Base-by-base conservation (phyloP, 2,113 vertebrate genomes). In the Nycticryphes semicollaris region DNA sequence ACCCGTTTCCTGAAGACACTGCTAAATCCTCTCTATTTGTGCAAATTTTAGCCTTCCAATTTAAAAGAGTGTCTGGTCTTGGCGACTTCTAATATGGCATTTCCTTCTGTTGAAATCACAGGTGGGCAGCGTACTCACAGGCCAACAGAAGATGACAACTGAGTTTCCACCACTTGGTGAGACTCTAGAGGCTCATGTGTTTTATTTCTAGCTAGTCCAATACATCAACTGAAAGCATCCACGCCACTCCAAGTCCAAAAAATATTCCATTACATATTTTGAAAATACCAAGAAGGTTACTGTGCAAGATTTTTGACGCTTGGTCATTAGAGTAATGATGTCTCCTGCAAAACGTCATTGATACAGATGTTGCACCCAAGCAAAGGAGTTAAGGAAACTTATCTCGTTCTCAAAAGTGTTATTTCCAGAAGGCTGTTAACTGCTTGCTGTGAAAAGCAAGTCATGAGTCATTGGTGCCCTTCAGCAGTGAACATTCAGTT, bases 121-220 rank as follows among this genome's bases (percentile, higher is more conserved):
- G 33, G 25, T 59, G 16, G n/a, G 30, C 53, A 76, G 47, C 5
- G 1, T 6, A 10, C 9, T 37, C 51, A 24, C 13, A 63, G 21
- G 53, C 57, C 17, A 79, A 47, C 12, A 77, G 41, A 70, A 0
- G 1, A 43, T 27, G 37, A 27, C n/a, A 50, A 28, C 39, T 79
- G 31, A 45, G 24, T 24, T 50, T 51, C 47, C 16, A n/a, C 14
- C 27, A 30, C 14, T 8, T 35, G 17, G 8, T 39, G 20, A 80
- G 41, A 41, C 14, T 43, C n/a, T 22, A 35, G 11, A 62, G 33
- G 33, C 30, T 70, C 23, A 5, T 0, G 0, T 15, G 9, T 41
- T 80, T 75, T 45, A 48, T 43, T 59, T 94, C 54, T 33, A 70
- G 22, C 10, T 64, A 69, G 33, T 37, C 21, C 28, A 57, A 2